A percentile compares a stretch with the other conserved stretches of the same genome.
These are phyloP conservation scores for Stictocephala bisonia DNA, from an alignment of 2,888 invertebrate genomes.

Conservation along the genomic window DNA sequence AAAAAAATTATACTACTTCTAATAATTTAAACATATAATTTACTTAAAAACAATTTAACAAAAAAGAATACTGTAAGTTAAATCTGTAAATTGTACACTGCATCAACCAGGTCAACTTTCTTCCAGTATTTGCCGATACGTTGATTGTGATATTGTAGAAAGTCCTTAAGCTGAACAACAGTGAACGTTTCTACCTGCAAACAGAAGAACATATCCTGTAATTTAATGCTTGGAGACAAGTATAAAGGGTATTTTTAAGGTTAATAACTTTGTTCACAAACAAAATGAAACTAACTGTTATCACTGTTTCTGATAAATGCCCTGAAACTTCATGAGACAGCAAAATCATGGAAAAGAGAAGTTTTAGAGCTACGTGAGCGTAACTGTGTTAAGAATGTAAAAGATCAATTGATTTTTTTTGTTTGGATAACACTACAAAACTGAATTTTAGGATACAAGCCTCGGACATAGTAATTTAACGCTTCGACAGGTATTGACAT, in stretches of 20 bases:
- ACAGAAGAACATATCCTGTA: background rate
- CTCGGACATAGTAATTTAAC: no score
- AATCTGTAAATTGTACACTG: background rate
- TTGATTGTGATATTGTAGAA: background rate
- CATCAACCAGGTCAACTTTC: conserved; percentile 2
- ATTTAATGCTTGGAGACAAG: background rate
- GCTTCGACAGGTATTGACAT: no score
- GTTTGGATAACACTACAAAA: no score
- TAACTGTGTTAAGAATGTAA: no score
- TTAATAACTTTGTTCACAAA: background rate
- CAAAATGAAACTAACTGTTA: no score
- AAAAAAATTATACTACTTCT: background rate
- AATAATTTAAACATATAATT: no score
- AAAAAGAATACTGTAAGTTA: background rate
- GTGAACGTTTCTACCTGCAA: conserved; percentile 24
- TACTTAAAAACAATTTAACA: no score
- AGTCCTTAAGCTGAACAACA: conserved; percentile 10
- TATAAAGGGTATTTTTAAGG: background rate
- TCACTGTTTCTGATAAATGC: no score
- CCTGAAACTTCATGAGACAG: no score
- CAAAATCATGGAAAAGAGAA: no score
- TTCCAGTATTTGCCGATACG: background rate
- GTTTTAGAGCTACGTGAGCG: background rate
- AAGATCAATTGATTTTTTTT: no score
- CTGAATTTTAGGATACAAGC: no score